Conservation (phyloP, 2,888 invertebrate species). For the Cantharis nigra region DNA sequence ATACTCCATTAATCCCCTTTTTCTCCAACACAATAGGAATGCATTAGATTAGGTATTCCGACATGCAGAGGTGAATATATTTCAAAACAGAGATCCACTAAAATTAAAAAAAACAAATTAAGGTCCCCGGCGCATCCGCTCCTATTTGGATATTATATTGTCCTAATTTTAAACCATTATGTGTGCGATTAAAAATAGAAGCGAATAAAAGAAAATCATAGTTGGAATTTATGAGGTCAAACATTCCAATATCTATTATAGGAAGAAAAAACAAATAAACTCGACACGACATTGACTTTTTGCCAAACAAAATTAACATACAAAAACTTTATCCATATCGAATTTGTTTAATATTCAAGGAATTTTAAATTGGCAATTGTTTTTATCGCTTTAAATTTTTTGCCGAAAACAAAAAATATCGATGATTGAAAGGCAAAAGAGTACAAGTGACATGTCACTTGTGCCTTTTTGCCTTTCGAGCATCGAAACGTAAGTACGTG, state of each 20-base stretch:
- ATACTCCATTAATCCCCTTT: slow-evolving; percentile 7
- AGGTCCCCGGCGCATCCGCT: neutral
- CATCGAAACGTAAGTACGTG: no score
- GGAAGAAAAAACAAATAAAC: neutral
- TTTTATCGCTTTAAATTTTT: neutral
- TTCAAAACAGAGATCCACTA: neutral
- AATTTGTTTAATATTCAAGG: neutral
- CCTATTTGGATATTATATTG: neutral
- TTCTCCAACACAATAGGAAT: neutral
- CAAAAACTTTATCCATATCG: neutral
- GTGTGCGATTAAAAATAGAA: neutral
- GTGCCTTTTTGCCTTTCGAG: no score
- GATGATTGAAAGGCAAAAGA: no score
- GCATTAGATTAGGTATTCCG: neutral
- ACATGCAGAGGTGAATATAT: neutral
- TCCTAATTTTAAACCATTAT: neutral
- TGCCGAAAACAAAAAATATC: neutral
- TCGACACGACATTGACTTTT: neutral
- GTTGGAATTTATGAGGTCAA: neutral
- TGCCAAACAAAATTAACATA: neutral
- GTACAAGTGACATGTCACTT: no score
- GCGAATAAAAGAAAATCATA: neutral
- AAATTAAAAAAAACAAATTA: neutral
- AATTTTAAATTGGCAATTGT: neutral
- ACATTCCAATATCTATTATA: neutral